A percentile compares a stretch with the other conserved stretches of the same genome.
Evolutionary conservation across 2,113 vertebrate genomes (phyloP).

Genomic region (Phoenicopterus ruber): DNA sequence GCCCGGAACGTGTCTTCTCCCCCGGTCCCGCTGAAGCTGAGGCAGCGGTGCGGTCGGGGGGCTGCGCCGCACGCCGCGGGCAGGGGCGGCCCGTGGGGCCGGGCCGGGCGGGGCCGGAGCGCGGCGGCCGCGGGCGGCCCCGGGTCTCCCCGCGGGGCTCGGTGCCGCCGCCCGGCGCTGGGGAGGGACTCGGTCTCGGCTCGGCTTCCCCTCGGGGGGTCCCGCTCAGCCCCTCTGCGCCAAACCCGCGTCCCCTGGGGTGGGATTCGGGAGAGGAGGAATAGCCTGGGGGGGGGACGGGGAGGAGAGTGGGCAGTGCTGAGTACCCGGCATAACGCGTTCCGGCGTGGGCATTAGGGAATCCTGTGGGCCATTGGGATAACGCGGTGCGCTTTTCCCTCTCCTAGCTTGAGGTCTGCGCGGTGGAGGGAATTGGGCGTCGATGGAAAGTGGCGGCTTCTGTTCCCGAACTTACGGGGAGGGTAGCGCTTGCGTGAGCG

Average conservation of each 20-base stretch:
- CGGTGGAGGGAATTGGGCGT: not conserved
- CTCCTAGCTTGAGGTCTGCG: not conserved
- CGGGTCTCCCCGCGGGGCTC: not conserved
- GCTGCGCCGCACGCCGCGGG: not conserved
- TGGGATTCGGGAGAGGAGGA: not conserved
- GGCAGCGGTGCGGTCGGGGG: not conserved
- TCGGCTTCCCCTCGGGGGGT: not conserved
- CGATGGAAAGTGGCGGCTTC: not conserved
- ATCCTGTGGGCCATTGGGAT: fast-evolving
- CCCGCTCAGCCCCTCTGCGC: not conserved
- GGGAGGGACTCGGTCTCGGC: not conserved
- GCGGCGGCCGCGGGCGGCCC: not conserved
- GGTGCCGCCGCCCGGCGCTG: not conserved
- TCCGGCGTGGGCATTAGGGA: fast-evolving
- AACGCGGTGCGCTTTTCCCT: not conserved
- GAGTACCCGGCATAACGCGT: fast-evolving
- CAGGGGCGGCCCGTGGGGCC: not conserved
- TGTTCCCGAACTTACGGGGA: not conserved
- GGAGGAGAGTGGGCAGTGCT: not conserved
- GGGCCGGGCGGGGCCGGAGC: not conserved
- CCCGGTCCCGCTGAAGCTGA: not conserved
- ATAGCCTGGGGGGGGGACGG: not conserved
- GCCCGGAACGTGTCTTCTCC: not conserved
- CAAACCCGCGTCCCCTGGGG: not conserved
- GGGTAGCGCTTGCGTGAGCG: not conserved